Evolutionary conservation across 30 jellyfish, hydroid and myxozoan genomes (phyloP).

Genomic region (Aurelia coerulea): DNA sequence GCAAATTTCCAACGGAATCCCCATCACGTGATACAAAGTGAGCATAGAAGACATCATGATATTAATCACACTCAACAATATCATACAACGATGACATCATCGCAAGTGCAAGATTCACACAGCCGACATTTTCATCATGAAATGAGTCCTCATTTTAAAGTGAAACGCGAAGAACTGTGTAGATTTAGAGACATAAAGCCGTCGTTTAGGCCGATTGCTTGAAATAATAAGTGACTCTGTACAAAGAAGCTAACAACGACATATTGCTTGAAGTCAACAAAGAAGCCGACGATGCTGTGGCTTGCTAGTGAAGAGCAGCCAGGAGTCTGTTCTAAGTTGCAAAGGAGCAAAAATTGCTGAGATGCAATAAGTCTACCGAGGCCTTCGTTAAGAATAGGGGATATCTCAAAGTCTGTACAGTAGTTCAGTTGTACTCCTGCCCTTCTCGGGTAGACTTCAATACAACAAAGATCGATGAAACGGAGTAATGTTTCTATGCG

Average conservation of each 20-base stretch:
- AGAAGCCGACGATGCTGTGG: too few relatives aligned
- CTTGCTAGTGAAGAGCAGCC: too few relatives aligned
- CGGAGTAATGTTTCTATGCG: too few relatives aligned
- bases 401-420: too few relatives aligned
- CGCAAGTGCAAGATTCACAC: slow-evolving; percentile 13
- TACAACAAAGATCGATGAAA: too few relatives aligned
- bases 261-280: neutral
- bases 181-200: slow-evolving; percentile 29
- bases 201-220: slow-evolving; percentile 11
- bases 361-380: too few relatives aligned
- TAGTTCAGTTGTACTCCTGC: too few relatives aligned
- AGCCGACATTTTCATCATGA: slow-evolving; percentile 2
- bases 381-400: too few relatives aligned
- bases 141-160: neutral
- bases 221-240: neutral
- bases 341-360: too few relatives aligned
- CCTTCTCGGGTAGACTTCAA: too few relatives aligned
- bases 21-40: neutral
- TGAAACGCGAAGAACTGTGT: slow-evolving; percentile 29
- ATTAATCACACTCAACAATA: neutral
- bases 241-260: neutral
- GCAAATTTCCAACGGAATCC: neutral
- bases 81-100: slow-evolving; percentile 12
- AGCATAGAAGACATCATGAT: neutral
- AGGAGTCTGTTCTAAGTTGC: too few relatives aligned